Evolutionary conservation across 2,888 invertebrate species (phyloP), one percentile per base, ranked within the genome.

Genomic region (Drosophila macrothrix): DNA sequence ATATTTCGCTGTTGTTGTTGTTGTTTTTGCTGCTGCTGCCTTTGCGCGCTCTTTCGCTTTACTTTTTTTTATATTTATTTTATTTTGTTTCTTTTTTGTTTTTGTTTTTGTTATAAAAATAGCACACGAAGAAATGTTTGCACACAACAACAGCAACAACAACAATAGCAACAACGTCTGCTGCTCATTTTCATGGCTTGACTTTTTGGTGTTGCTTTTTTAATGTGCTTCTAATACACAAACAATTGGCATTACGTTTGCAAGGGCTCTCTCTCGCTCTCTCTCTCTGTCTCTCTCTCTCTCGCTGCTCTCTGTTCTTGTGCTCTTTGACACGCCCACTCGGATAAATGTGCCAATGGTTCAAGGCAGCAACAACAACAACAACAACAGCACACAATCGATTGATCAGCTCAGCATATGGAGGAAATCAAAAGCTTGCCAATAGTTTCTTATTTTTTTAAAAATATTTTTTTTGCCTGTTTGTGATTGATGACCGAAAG

Each of bases 111-210:
- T 46, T 82, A 69, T 81, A 88, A 82, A 88, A 86, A 86, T 86
- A 90, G 90, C 80, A 75, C 90, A 73, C 85, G 83, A 76, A 84
- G 80, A 90, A 85, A 88, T 87, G 88, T 87, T 89, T 85, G 90
- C 88, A 80, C 73, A 83, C 72, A 70, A 72, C 67, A 75, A 68
- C 58, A 78, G 55, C 67, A 69, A 85, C 71, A 70, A 68, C 67
- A 69, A 22, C 43, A 43, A 39, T 39, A 62, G 16, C 28, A 46
- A 46, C 28, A 25, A 25, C 43, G 49, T 64, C 60, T 69, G 67
- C 58, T 67, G 65, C 68, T 71, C n/a, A 62, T 68, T 79, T 76
- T 68, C 56, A 50, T 71, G 50, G 22, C 46, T 61, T 62, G 64
- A 28, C 37, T 65, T 65, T 29, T 56, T 37, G 25, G 25, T 63